These are phyloP conservation scores for Phlogophora meticulosa DNA, from an alignment of 2,888 invertebrate genomes.

Conservation along the genomic window DNA sequence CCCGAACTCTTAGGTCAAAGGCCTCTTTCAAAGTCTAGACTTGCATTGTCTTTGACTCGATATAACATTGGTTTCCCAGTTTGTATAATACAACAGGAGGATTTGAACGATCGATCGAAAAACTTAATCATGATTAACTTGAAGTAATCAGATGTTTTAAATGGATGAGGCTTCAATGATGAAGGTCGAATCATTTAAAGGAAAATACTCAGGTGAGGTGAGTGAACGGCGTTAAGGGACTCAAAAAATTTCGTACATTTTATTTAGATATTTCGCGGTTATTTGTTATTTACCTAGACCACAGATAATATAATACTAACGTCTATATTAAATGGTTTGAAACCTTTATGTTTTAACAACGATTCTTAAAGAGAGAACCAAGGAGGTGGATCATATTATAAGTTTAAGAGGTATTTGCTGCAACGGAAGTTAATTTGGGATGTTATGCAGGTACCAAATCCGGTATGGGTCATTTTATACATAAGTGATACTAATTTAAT, in stretches of 20 bases:
- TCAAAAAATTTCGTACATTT: conserved; percentile 4
- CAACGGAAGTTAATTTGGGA: conserved; percentile 47
- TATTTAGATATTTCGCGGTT: conserved; percentile 42
- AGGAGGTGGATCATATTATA: conserved; percentile 12
- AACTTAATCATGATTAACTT: conserved; percentile 12
- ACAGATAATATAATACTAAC: conserved; percentile 8
- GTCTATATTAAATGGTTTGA: conserved; percentile 37
- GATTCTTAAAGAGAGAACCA: conserved; percentile 13
- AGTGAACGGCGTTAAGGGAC: conserved; percentile 30
- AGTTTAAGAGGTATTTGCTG: conserved; percentile 34
- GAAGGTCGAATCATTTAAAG: conserved; percentile 23
- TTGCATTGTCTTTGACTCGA: conserved; percentile 25
- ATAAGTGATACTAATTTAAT: conserved; percentile 52
- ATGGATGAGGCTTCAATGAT: conserved; percentile 33
- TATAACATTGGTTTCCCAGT: not conserved
- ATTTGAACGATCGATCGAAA: conserved; percentile 26
- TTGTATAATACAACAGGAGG: not conserved
- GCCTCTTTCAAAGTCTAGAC: conserved; percentile 47
- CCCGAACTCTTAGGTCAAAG: conserved; percentile 22
- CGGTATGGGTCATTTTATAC: conserved; percentile 18
- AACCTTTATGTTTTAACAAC: conserved; percentile 41
- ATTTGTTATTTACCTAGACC: not conserved
- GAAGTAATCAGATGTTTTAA: conserved; percentile 33
- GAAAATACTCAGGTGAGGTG: conserved; percentile 22
- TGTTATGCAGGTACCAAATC: conserved; percentile 46